Evolutionary conservation across 1,140 invertebrate genomes (phyloP), one percentile per base, ranked within the genome.

Genomic region (Matsumurasca onukii): DNA sequence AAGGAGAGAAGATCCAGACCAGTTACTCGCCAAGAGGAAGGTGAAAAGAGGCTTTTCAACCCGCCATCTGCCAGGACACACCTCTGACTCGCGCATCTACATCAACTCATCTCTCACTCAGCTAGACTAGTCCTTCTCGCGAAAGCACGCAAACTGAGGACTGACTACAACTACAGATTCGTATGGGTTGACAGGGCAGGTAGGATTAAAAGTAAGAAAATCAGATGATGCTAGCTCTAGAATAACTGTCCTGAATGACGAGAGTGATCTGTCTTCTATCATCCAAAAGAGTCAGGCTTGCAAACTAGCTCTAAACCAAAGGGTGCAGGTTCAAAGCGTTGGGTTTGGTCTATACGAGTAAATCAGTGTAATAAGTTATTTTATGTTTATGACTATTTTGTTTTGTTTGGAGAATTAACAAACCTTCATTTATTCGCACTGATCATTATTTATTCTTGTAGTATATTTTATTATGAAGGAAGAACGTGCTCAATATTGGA

Each of bases 251-350:
- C 48, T 39, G 9, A n/a, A 24, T 20, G 13, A 51, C n/a, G 27
- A 65, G 27, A n/a, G 20, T 2, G 31, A 65, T n/a, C 29, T 25
- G 17, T 5, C 5, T 12, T n/a, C 15, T 12, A 5, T 63, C n/a
- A 63, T 77, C 70, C 51, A 70, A 48, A 69, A 65, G 48, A 27
- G n/a, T 34, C 3, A n/a, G n/a, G n/a, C n/a, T n/a, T n/a, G n/a
- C n/a, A n/a, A n/a, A n/a, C n/a, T n/a, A n/a, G n/a, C n/a, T n/a
- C n/a, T n/a, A n/a, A n/a, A n/a, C n/a, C n/a, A n/a, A n/a, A n/a
- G n/a, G n/a, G n/a, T n/a, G n/a, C n/a, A n/a, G n/a, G n/a, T n/a
- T n/a, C n/a, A n/a, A n/a, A n/a, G n/a, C n/a, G n/a, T n/a, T n/a
- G n/a, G n/a, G n/a, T n/a, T n/a, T n/a, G n/a, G n/a, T n/a, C n/a